Base-by-base conservation (phyloP, 2,888 invertebrate species). In the Polymixis flavicincta region DNA sequence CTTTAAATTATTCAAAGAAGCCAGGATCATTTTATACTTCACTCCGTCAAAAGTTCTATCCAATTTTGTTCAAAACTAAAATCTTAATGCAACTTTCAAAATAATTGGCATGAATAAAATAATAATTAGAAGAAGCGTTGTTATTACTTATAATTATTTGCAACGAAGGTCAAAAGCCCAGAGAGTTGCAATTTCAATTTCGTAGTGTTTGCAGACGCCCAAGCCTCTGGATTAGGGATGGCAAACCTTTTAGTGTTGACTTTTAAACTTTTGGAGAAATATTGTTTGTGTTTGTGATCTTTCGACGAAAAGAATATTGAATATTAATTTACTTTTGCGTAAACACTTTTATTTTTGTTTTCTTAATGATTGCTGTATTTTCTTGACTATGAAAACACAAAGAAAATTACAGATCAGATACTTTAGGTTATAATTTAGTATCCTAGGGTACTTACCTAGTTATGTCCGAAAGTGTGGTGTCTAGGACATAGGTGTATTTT, bases 131-230 rank as follows among this genome's bases (percentile, higher is more conserved):
- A 48, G n/a, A 42, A 37, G 69, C 32, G 9, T 66, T 19, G 52
- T 57, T 59, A 73, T 69, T 54, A 60, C 50, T 69, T 73, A 60
- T 59, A 57, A 73, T 68, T 76, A 74, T 85, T 83, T 66, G 71
- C 61, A 63, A 55, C 32, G 13, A 70, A 71, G 73, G 66, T 85
- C 69, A 60, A 54, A 66, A 22, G 66, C 85, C 60, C 37, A 13
- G 52, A n/a, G 60, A 69, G 48, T 74, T 85, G 74, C 82, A 84
- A 81, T 86, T 84, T 75, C 73, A 86, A 85, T 84, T 86, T 81
- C 63, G 28, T 75, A 65, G 60, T 78, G 84, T 86, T 86, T 85
- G 82, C 78, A 66, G 67, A 74, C 74, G 70, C 57, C 52, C 64
- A 50, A 60, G 74, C 59, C 63, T 68, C n/a, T 59, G 37, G 50